Evolutionary conservation across 2,113 vertebrate genomes (phyloP).

Genomic region (Colaptes auratus): DNA sequence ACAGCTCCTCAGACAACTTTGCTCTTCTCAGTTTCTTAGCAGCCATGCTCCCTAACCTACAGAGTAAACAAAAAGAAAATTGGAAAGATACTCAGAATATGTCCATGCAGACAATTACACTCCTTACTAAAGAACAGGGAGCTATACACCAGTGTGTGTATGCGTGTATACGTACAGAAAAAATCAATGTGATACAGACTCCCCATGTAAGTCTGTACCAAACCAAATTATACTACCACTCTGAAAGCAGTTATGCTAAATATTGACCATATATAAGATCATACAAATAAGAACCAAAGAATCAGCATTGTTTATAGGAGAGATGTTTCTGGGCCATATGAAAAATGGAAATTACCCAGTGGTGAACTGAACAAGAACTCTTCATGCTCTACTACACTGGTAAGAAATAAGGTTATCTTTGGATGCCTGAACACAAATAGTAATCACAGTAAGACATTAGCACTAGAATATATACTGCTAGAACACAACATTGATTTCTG

Average conservation of each 20-base stretch:
- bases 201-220: neutral
- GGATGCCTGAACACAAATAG: neutral
- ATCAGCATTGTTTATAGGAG: neutral
- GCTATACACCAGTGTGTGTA: accelerated
- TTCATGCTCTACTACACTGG: neutral
- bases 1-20: conserved; percentile 76
- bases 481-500: neutral
- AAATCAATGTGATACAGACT: neutral
- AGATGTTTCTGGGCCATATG: neutral
- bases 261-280: neutral
- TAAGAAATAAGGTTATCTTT: neutral
- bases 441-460: neutral
- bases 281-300: neutral
- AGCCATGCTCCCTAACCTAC: conserved; percentile 68
- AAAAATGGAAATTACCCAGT: neutral
- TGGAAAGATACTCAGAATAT: neutral
- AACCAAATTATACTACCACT: neutral
- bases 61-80: neutral
- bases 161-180: too few relatives aligned
- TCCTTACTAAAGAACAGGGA: neutral
- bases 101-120: neutral
- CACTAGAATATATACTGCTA: neutral
- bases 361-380: neutral
- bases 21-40: conserved; percentile 81
- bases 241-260: neutral